phyloP scores from a whole-genome alignment of 2,888 invertebrate species.

The Orthosia gracilis region DNA sequence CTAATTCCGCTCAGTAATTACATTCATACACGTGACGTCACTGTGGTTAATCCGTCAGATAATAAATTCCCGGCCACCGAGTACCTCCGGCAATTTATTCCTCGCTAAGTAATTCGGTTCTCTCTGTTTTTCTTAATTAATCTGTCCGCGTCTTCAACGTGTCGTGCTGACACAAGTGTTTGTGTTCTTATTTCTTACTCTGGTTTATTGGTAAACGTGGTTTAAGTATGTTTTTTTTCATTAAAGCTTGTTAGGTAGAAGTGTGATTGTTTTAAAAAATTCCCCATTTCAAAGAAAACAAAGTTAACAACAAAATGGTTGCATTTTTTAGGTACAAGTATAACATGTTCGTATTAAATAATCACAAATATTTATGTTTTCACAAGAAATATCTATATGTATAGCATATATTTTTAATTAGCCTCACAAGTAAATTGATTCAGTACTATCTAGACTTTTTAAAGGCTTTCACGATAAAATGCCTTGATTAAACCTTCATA shows the following conservation, averaged over 20 bases:
- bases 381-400: background rate
- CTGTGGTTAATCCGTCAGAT: conserved; percentile 53
- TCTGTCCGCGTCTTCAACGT: conserved; percentile 49
- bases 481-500: background rate
- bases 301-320: no score
- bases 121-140: conserved; percentile 66
- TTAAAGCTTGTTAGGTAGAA: background rate
- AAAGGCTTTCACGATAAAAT: background rate
- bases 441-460: background rate
- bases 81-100: conserved; percentile 54
- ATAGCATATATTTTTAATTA: background rate
- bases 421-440: background rate
- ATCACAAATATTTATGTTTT: background rate
- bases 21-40: conserved; percentile 53
- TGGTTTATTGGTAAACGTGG: conserved; percentile 14
- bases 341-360: background rate
- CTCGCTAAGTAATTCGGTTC: conserved; percentile 59
- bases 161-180: conserved; percentile 28
- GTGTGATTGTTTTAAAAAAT: background rate
- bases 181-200: conserved; percentile 28
- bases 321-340: background rate
- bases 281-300: no score
- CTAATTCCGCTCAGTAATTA: conserved; percentile 49
- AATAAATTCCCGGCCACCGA: conserved; percentile 42
- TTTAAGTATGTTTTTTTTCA: background rate